Base-by-base conservation (phyloP, 2,797 vertebrate species). In the Austrolebias charrua region DNA sequence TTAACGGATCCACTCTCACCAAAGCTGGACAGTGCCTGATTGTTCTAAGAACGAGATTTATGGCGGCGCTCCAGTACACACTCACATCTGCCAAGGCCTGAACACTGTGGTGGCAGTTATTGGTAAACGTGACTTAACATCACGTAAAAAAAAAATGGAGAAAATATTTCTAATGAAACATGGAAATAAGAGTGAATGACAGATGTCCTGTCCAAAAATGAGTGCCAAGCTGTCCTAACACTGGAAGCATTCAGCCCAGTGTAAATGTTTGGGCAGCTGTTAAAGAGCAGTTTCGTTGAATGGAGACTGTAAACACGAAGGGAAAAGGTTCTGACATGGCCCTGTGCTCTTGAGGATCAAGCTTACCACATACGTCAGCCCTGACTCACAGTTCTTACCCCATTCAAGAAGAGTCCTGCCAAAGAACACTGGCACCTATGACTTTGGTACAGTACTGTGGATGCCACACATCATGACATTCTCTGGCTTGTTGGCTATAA, bases 221-320 rank as follows among this genome's bases (percentile, higher is more conserved):
- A 82, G 82, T 60, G 78, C 79, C 70, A 69, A 69, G 80, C 84
- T 86, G 75, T 87, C 80, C 79, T 78, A 85, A 91, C 89, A 91
- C 85, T 87, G 75, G 82, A 80, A 66, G 84, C 86, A 89, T 91
- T 91, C 79, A 90, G 80, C 79, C 83, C 71, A 38, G 73, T 60
- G 76, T 44, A 78, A 87, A 82, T 90, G 79, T 91, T 90, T 89
- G 85, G 86, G 86, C 90, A 91, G 90, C 89, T 91, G 90, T 74
- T 86, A 68, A 82, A 75, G 82, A 80, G 85, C 71, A 73, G 81
- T 80, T 83, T 84, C 82, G 86, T 79, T 89, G 80, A 90, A 87
- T 78, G 76, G 70, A 75, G 75, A 89, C 84, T 86, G 86, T 87
- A 91, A 91, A 90, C 85, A 87, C 56, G 54, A 73, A 84, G 78